A percentile compares a stretch with the other conserved stretches of the same genome.
These are phyloP conservation scores for Typhlichthys eigenmanni DNA, from an alignment of 2,797 vertebrate genomes.

Conservation along the genomic window DNA sequence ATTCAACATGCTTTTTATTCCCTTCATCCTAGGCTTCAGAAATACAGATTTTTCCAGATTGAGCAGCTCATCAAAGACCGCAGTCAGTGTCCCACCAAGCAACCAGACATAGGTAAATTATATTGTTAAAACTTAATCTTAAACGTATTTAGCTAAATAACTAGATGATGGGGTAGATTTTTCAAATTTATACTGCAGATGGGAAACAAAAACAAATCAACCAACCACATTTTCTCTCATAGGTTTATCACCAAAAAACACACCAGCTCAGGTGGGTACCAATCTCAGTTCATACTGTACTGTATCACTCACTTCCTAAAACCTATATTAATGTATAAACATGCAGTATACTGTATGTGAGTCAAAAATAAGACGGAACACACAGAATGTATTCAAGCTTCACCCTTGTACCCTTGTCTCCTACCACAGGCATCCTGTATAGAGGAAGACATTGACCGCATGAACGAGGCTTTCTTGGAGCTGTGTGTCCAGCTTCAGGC, in stretches of 20 bases:
- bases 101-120: constrained; percentile 46
- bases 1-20: constrained; percentile 3
- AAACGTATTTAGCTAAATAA: background rate
- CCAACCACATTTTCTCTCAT: constrained; percentile 11
- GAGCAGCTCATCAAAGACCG: constrained; percentile 71
- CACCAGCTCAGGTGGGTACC: constrained; percentile 58
- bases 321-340: no score
- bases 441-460: constrained; percentile 77
- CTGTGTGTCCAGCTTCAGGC: constrained; percentile 72
- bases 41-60: constrained; percentile 76
- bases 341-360: no score
- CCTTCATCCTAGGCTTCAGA: constrained; percentile 68
- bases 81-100: constrained; percentile 44
- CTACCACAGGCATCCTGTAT: constrained; percentile 60
- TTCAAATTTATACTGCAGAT: background rate
- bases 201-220: background rate
- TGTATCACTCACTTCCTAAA: background rate
- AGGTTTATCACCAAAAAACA: constrained; percentile 57
- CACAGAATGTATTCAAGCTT: no score
- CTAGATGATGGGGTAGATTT: background rate
- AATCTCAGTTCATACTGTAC: background rate
- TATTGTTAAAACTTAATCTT: background rate
- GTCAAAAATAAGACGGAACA: no score
- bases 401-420: background rate
- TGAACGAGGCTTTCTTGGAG: constrained; percentile 81